phyloP scores from a whole-genome alignment of 2,113 vertebrate species.

The Phyllostomus discolor region DNA sequence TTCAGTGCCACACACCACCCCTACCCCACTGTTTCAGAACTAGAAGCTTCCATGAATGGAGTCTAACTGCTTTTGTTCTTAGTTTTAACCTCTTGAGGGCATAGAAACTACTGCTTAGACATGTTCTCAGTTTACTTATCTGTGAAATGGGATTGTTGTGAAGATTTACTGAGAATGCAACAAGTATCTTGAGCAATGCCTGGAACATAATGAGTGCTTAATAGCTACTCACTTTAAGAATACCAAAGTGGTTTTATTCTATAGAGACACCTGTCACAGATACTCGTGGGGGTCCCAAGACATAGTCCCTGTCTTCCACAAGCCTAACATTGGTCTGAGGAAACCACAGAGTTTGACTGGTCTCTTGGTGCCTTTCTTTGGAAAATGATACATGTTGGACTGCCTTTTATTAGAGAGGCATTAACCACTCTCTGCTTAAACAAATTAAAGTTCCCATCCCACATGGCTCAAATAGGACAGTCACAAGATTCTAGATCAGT shows the following conservation, averaged over 20 bases:
- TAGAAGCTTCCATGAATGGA: neutral
- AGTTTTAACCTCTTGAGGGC: neutral
- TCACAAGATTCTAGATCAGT: neutral
- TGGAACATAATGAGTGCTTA: too few species aligned
- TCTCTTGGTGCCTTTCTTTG: neutral
- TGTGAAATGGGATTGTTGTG: neutral
- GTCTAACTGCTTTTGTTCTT: neutral
- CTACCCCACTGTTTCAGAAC: neutral
- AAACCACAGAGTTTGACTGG: neutral
- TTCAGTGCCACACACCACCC: too few species aligned
- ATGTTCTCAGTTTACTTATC: neutral
- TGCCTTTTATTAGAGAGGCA: neutral
- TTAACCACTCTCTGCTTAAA: neutral
- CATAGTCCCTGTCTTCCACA: neutral
- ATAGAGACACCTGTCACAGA: neutral
- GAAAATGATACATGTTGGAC: neutral
- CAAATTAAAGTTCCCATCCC: neutral
- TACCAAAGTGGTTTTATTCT: neutral
- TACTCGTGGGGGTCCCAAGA: neutral
- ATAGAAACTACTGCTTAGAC: neutral
- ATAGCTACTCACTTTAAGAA: neutral
- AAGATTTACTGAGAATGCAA: neutral
- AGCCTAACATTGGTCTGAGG: neutral
- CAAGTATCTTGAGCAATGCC: neutral
- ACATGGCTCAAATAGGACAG: accelerated